Evolutionary conservation across 2,888 invertebrate species (phyloP).

Genomic region (Cerceris ruficornis): DNA sequence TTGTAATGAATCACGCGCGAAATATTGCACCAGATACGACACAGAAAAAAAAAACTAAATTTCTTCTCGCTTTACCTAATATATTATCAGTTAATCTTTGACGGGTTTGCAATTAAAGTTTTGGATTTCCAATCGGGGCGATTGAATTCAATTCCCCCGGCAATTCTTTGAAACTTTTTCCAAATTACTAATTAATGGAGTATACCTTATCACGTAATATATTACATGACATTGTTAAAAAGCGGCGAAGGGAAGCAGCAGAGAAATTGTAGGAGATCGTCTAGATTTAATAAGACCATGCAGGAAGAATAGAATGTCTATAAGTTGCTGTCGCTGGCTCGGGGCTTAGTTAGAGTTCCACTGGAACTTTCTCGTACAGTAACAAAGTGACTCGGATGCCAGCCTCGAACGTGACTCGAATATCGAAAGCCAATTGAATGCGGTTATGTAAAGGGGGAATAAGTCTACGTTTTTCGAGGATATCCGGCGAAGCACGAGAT

Average conservation of each 20-base stretch:
- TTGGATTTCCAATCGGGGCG: too few species aligned
- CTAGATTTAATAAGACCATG: constrained; percentile 14
- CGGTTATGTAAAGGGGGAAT: constrained; percentile 21
- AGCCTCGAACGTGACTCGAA: constrained; percentile 35
- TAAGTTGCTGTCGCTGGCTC: constrained; percentile 9
- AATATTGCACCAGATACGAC: too few species aligned
- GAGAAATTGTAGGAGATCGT: constrained; percentile 1
- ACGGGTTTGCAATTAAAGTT: too few species aligned
- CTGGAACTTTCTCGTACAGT: constrained; percentile 40
- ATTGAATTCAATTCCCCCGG: too few species aligned
- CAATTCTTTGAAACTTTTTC: too few species aligned
- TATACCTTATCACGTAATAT: not conserved
- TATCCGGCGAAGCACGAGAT: constrained; percentile 4
- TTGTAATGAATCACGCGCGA: too few species aligned
- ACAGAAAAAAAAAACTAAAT: too few species aligned
- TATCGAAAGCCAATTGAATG: constrained; percentile 24
- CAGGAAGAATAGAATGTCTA: not conserved
- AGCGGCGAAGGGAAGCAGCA: not conserved
- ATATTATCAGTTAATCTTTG: too few species aligned
- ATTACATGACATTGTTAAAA: not conserved
- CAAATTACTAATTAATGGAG: too few species aligned
- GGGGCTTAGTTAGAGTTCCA: constrained; percentile 26
- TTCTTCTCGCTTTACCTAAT: too few species aligned
- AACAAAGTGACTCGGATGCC: constrained; percentile 38
- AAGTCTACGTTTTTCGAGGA: constrained; percentile 5